Conservation (phyloP, 1,140 invertebrate species). For the Vanessa atalanta region DNA sequence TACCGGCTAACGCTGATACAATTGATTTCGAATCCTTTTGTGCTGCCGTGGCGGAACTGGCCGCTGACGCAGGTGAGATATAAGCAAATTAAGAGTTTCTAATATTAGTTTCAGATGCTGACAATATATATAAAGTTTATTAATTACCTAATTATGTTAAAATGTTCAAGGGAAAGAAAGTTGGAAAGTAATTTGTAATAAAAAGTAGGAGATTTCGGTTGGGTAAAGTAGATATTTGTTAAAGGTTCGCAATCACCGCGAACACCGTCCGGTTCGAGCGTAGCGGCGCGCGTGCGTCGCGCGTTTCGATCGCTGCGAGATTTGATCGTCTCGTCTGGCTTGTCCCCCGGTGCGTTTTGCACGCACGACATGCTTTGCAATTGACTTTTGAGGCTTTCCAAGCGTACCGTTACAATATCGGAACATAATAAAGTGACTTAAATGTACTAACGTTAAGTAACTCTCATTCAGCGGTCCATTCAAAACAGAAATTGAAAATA, state of each 20-base stretch:
- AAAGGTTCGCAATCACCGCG: slow-evolving; percentile 48
- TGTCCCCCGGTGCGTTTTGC: slow-evolving; percentile 59
- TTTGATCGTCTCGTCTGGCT: slow-evolving; percentile 60
- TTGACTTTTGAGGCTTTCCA: slow-evolving; percentile 13
- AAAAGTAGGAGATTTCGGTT: neutral
- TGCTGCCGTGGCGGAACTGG: slow-evolving; percentile 81
- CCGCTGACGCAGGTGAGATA: slow-evolving; percentile 66
- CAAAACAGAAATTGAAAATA: too few relatives aligned
- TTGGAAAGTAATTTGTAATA: too few relatives aligned
- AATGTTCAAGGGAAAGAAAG: too few relatives aligned
- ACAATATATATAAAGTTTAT: neutral
- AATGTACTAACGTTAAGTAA: neutral
- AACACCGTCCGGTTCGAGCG: slow-evolving; percentile 47
- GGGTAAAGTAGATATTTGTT: slow-evolving; percentile 35
- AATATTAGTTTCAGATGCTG: too few relatives aligned
- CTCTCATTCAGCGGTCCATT: too few relatives aligned
- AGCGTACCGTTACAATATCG: slow-evolving; percentile 34
- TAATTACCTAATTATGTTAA: neutral
- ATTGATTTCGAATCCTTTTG: slow-evolving; percentile 82
- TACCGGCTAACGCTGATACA: slow-evolving; percentile 51
- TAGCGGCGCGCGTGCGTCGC: slow-evolving; percentile 67
- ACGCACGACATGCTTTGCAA: slow-evolving; percentile 46
- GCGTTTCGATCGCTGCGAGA: slow-evolving; percentile 71
- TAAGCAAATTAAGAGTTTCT: neutral
- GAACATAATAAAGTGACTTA: neutral